Percentiles rank a stretch among this genome's conserved stretches.
Conservation (phyloP, 1,140 invertebrate genomes). For the Monomorium pharaonis region DNA sequence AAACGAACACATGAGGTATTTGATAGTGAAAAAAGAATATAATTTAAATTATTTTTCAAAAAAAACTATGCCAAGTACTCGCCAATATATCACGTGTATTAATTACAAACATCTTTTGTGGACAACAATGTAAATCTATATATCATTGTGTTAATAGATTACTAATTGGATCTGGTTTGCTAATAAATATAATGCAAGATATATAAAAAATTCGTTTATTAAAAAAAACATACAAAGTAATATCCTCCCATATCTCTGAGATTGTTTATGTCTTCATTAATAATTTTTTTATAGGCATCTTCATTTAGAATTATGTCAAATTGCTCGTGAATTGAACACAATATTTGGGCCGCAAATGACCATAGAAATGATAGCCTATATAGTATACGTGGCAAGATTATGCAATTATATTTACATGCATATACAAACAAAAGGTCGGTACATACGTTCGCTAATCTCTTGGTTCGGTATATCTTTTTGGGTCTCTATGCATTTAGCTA, state of each 20-base stretch:
- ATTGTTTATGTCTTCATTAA: not conserved
- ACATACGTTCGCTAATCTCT: not conserved
- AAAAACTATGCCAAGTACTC: not conserved
- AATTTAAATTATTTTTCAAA: not conserved
- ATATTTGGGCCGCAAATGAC: not conserved
- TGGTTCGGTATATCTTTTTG: not conserved
- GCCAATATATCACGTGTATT: not conserved
- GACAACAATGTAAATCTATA: conserved; percentile 26
- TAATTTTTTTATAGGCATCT: conserved; percentile 26
- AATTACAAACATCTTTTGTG: not conserved
- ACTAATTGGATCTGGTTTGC: not conserved
- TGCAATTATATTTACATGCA: not conserved
- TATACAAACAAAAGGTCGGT: no score
- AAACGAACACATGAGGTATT: not conserved
- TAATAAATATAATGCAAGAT: not conserved
- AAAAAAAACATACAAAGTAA: not conserved
- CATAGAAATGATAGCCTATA: not conserved
- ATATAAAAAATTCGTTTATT: not conserved
- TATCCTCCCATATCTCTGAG: not conserved
- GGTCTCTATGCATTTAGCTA: not conserved
- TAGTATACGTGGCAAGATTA: not conserved
- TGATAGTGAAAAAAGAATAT: not conserved
- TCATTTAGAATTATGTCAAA: conserved; percentile 22
- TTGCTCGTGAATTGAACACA: conserved; percentile 14
- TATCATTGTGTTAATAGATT: not conserved